These are phyloP conservation scores for Drosophila oshimai DNA, from an alignment of 1,140 invertebrate genomes.

Conservation along the genomic window DNA sequence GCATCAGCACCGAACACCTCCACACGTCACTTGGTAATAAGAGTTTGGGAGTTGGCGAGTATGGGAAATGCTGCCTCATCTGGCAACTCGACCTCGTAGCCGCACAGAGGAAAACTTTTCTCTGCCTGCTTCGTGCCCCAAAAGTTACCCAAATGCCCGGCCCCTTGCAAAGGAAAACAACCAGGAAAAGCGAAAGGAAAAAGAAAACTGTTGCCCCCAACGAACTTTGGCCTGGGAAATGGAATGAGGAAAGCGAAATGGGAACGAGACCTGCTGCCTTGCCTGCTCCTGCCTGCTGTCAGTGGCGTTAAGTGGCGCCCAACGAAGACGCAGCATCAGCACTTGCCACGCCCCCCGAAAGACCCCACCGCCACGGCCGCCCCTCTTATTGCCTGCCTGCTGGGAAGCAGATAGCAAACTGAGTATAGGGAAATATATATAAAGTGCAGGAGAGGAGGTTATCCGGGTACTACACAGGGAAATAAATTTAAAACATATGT, in stretches of 20 bases:
- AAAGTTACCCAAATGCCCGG: constrained; percentile 44
- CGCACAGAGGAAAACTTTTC: constrained; percentile 34
- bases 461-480: background rate
- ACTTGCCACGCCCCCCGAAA: constrained; percentile 7
- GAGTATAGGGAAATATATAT: constrained; percentile 5
- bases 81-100: constrained; percentile 41
- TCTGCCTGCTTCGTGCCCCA: constrained; percentile 24
- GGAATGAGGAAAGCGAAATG: constrained; percentile 8
- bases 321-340: constrained; percentile 63
- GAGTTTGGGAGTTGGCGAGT: background rate
- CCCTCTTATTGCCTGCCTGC: constrained; percentile 33
- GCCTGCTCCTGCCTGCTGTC: constrained; percentile 28
- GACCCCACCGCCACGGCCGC: background rate
- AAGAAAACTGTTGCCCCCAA: constrained; percentile 37
- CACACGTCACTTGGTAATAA: constrained; percentile 3
- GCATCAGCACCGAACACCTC: constrained; percentile 8
- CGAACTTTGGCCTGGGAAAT: constrained; percentile 53
- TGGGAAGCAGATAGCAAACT: constrained; percentile 41
- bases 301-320: constrained; percentile 66
- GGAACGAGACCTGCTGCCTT: constrained; percentile 9
- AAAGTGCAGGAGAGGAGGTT: background rate
- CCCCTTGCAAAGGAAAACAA: constrained; percentile 1
- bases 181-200: constrained; percentile 2
- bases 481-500: too few relatives aligned
- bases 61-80: constrained; percentile 43